Base-by-base conservation (phyloP, 2,888 invertebrate species). In the Apantesis nais region DNA sequence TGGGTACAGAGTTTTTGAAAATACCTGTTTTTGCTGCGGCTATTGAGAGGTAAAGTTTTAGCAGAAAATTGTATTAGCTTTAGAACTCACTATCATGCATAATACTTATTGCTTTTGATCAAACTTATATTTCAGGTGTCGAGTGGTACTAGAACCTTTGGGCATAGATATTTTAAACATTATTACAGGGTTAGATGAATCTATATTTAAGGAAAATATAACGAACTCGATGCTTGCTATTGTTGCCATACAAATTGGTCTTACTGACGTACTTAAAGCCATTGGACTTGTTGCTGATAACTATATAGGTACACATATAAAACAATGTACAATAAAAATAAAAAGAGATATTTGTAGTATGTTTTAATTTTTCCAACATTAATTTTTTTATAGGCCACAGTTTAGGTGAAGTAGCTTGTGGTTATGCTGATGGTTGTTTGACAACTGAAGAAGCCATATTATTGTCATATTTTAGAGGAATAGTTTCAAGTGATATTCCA, bases 351-450 rank as follows among this genome's bases (percentile, higher is more conserved):
- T n/a, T n/a, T n/a, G n/a, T n/a, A n/a, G n/a, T n/a, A n/a, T n/a
- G n/a, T n/a, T n/a, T n/a, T n/a, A n/a, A n/a, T n/a, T n/a, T 12
- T 39, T 44, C 2, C 16, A 44, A 16, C 14, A 16, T 14, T 16
- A 16, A 16, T 16, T 16, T 44, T 44, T 1, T 34, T 58, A 65
- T 74, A 87, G 89, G 89, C 52, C 89, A 89, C 75, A 90, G 90
- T 67, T 97, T 98, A 0, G 99, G 99, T 37, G 99, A 99, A 89
- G 92, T 99, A 34, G 98, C 97, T 1, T 99, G 99, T 88, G 98
- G 97, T 0, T 99, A 99, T 89, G 98, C 98, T 2, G 99, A 99
- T 89, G 98, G 97, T 11, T 97, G 97, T 74, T 94, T 99, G 70
- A 97, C 98, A 0, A 96, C 96, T 0, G 97, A 98, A 85, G 97